Percentiles rank a stretch among this genome's conserved stretches.
Conservation (phyloP, 2,888 invertebrate species). For the Pterostichus niger region DNA sequence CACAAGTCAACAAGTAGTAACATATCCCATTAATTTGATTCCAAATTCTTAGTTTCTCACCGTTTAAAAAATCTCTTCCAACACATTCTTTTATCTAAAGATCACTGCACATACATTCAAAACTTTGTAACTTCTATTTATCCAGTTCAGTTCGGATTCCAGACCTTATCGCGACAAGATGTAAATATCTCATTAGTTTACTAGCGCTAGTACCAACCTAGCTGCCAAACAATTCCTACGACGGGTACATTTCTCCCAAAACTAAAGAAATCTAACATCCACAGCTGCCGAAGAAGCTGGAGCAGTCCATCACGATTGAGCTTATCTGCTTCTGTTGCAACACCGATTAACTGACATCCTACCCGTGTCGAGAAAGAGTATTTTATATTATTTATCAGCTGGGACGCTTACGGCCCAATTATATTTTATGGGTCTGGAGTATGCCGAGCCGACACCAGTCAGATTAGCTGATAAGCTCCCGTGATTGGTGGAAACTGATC, state of each 20-base stretch:
- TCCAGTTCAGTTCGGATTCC: constrained; percentile 30
- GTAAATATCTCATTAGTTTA: constrained; percentile 64
- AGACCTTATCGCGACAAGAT: constrained; percentile 52
- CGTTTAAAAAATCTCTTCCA: constrained; percentile 27
- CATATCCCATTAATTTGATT: constrained; percentile 6
- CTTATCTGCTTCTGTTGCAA: constrained; percentile 49
- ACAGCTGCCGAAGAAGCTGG: constrained; percentile 33
- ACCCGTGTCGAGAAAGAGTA: constrained; percentile 24
- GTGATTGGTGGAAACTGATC: constrained; percentile 54
- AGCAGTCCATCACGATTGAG: constrained; percentile 28
- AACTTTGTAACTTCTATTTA: constrained; percentile 39
- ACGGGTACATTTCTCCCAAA: constrained; percentile 8
- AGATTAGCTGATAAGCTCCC: constrained; percentile 56
- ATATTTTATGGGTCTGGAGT: constrained; percentile 52
- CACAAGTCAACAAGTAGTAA: not conserved
- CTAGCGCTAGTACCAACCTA: not conserved
- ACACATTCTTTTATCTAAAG: constrained; percentile 43
- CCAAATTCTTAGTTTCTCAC: constrained; percentile 5
- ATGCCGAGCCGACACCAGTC: constrained; percentile 28
- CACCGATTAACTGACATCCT: constrained; percentile 47
- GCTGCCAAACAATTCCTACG: constrained; percentile 11
- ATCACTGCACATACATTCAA: constrained; percentile 51
- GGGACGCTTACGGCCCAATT: constrained; percentile 48
- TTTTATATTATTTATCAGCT: constrained; percentile 52
- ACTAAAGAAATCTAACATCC: constrained; percentile 15